A percentile compares a stretch with the other conserved stretches of the same genome.
Evolutionary conservation across 2,888 invertebrate species (phyloP).

Genomic region (Drosophila gaucha): DNA sequence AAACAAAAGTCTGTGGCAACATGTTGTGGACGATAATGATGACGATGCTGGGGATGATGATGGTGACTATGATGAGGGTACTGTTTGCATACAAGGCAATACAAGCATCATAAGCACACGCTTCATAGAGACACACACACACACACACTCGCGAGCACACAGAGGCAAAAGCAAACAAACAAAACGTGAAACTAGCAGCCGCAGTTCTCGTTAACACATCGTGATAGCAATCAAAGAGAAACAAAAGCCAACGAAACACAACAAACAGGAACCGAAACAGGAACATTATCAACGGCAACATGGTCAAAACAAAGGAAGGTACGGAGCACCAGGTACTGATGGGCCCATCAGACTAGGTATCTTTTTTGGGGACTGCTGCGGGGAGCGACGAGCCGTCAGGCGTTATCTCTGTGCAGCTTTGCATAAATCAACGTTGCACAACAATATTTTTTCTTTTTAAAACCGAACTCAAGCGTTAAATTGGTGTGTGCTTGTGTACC

Average conservation of each 20-base stretch:
- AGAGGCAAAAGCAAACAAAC: conserved; percentile 34
- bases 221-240: conserved; percentile 69
- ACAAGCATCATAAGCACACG: conserved; percentile 47
- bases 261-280: conserved; percentile 48
- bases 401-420: conserved; percentile 70
- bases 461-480: conserved; percentile 76
- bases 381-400: conserved; percentile 55
- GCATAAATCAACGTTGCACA: conserved; percentile 70
- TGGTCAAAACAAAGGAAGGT: conserved; percentile 34
- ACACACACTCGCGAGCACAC: neutral
- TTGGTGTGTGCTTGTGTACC: conserved; percentile 44
- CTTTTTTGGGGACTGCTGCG: conserved; percentile 13
- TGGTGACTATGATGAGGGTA: conserved; percentile 65
- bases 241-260: conserved; percentile 64
- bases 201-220: conserved; percentile 58
- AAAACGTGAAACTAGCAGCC: conserved; percentile 58
- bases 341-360: conserved; percentile 9
- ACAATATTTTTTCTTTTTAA: conserved; percentile 30
- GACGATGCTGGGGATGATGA: conserved; percentile 23
- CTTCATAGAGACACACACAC: conserved; percentile 18
- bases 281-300: conserved; percentile 35
- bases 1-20: conserved; percentile 62
- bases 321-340: conserved; percentile 19
- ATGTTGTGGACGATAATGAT: conserved; percentile 29
- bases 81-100: conserved; percentile 55